Evolutionary conservation across 2,888 invertebrate genomes (phyloP), one percentile per base, ranked within the genome.

Genomic region (Heliconius aoede): DNA sequence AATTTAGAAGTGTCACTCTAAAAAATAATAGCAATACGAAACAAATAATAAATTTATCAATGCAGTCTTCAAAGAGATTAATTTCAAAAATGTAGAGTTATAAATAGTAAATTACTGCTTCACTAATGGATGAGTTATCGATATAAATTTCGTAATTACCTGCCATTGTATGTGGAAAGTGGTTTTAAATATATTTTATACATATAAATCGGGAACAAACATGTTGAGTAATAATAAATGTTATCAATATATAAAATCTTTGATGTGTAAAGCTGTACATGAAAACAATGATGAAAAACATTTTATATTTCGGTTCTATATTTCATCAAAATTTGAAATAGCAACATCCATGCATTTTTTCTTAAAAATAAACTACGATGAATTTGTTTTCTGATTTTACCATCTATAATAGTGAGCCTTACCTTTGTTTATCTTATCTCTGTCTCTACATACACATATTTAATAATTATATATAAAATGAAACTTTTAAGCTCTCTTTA

Each of bases 81-180:
- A 64, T 64, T 36, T n/a, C n/a, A 13, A 32, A 64, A 64, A 64
- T 64, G n/a, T 36, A 21, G 13, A 15, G 4, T 24, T n/a, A 60
- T 51, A 28, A 65, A 65, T 65, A 40, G 65, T 26, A 40, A 36
- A 65, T 65, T 24, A 65, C 36, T 36, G 36, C 36, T 36, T 13
- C 24, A 36, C 65, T 40, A 36, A 65, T 65, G 65, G 65, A 65
- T 65, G 65, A 65, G 40, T 36, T 40, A 4, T 65, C 36, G 40
- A 65, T 65, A 65, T 36, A 40, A 40, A 65, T 40, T 40, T 18
- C 36, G 40, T 65, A 65, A 65, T 65, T 65, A 26, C 24, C 40
- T 40, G 65, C 65, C 24, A 65, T 65, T 65, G 26, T 65, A 24
- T 15, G 36, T 40, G 36, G 24, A 36, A 18, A 65, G 36, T 40